Evolutionary conservation across 2,888 invertebrate genomes (phyloP), one percentile per base, ranked within the genome.

Genomic region (Meloe dianella): DNA sequence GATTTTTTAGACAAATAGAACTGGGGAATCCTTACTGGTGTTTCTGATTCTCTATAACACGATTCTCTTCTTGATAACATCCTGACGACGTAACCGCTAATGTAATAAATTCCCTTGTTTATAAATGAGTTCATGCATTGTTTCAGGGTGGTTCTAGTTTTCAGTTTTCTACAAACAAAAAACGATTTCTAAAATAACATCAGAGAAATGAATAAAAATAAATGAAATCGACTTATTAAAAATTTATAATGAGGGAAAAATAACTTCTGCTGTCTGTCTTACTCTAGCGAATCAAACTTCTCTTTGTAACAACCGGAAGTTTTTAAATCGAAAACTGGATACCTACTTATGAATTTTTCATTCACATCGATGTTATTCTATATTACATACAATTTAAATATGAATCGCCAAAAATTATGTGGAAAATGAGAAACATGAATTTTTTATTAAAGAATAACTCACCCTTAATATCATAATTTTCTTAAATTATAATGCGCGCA

Each of bases 391-490:
- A n/a, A n/a, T 41, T 41, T n/a, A 1, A 41, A 41, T 41, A n/a
- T n/a, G 17, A 41, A 41, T 41, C n/a, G 41, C 17, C 6, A 17
- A n/a, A 17, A 8, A 32, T 32, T 32, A 32, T n/a, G n/a, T n/a
- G 4, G 14, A 14, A 38, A 4, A 38, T 32, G 9, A 32, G 32
- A n/a, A n/a, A n/a, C 10, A 10, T 8, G 32, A 10, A 8, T 32
- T 32, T 32, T 32, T 32, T 7, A 32, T 32, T 7, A 32, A 32
- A 6, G 9, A 35, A 35, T 5, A 66, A 66, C 66, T 63, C 63
- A 66, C 66, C 51, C 57, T 66, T 17, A 20, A 30, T 57, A 30
- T 56, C 66, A 63, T 63, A 10, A 60, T 41, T 27, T 59, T 35
- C 12, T 6, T 38, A 14, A 20, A 24, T 51, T 51, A 51, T 1